Evolutionary conservation across 2,113 vertebrate species (phyloP).

Genomic region (Propithecus coquereli): DNA sequence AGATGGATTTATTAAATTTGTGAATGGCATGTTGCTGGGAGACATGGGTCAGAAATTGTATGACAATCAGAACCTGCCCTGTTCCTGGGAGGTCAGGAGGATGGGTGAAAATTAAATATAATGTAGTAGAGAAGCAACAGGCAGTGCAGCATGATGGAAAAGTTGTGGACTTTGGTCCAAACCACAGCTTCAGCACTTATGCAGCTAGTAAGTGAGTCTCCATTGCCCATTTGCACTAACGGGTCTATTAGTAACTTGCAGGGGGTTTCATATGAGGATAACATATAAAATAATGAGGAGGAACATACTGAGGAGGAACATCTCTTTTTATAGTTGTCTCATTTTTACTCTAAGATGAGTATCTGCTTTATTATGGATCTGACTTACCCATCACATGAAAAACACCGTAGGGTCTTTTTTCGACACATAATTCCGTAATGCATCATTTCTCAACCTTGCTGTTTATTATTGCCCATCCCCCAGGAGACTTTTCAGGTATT

Average conservation of each 20-base stretch:
- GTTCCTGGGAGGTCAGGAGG: neutral
- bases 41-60: neutral
- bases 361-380: neutral
- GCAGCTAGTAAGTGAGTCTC: neutral
- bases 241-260: neutral
- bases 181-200: neutral
- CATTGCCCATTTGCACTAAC: neutral
- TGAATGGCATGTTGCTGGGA: neutral
- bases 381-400: neutral
- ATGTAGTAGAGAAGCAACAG: neutral
- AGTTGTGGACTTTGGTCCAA: neutral
- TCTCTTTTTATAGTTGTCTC: neutral
- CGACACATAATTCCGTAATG: neutral
- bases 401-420: neutral
- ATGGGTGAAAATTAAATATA: neutral
- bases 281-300: neutral
- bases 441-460: neutral
- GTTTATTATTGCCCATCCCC: neutral
- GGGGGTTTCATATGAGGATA: neutral
- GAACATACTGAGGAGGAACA: neutral
- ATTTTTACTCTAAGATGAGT: neutral
- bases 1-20: constrained; percentile 55
- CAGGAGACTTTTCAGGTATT: neutral
- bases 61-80: neutral
- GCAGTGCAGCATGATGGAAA: neutral